phyloP scores from a whole-genome alignment of 2,888 invertebrate species.

The Aporophyla nigra region DNA sequence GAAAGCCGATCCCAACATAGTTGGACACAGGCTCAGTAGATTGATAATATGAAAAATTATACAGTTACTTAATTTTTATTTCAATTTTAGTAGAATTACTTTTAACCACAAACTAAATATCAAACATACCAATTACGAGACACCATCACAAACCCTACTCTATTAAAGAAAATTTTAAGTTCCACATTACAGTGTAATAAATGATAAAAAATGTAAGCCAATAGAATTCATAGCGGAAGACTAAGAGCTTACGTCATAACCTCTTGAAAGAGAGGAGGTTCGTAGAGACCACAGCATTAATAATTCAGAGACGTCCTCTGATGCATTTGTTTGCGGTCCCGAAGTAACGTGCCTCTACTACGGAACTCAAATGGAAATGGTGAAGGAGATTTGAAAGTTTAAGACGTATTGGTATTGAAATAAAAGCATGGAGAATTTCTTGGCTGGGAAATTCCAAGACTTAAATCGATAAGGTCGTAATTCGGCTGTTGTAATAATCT shows the following conservation, averaged over 20 bases:
- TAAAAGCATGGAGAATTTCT: slow-evolving; percentile 20
- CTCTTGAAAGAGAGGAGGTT: slow-evolving; percentile 66
- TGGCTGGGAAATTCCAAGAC: neutral
- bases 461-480: neutral
- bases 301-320: slow-evolving; percentile 79
- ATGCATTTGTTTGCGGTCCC: slow-evolving; percentile 78
- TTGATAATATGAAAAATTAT: neutral
- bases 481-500: neutral
- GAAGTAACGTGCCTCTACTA: slow-evolving; percentile 64
- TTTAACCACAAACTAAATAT: neutral
- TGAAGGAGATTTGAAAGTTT: slow-evolving; percentile 31
- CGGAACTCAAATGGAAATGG: slow-evolving; percentile 33
- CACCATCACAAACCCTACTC: neutral
- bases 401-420: slow-evolving; percentile 27
- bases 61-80: neutral
- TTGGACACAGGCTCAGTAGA: no score
- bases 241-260: slow-evolving; percentile 70
- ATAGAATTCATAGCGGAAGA: slow-evolving; percentile 60
- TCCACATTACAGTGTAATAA: slow-evolving; percentile 29
- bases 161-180: slow-evolving; percentile 21
- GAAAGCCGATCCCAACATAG: no score
- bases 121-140: neutral
- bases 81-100: neutral
- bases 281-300: slow-evolving; percentile 75
- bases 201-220: slow-evolving; percentile 55